Conservation (phyloP, 2,888 invertebrate genomes). For the Margaritifera margaritifera region DNA sequence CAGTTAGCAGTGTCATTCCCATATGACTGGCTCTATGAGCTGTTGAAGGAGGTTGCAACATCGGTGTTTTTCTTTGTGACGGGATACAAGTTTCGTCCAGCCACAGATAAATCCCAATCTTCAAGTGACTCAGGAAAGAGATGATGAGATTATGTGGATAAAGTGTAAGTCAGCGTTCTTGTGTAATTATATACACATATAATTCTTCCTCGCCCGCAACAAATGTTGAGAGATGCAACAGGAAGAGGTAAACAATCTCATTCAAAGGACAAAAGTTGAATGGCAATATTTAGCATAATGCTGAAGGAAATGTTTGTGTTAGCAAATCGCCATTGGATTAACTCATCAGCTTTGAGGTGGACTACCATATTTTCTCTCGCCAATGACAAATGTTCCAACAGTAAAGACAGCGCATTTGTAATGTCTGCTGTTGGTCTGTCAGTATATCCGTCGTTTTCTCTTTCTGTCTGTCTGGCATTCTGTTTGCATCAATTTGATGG, state of each 20-base stretch:
- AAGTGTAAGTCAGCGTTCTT: slow-evolving; percentile 77
- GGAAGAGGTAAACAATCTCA: not conserved
- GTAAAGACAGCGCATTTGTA: no score
- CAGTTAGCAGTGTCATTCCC: slow-evolving; percentile 97
- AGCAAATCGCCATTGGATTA: no score
- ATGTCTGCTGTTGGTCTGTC: no score
- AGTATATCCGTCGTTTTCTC: not conserved
- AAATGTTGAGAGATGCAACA: not conserved
- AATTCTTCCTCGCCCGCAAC: no score
- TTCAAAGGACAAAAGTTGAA: not conserved
- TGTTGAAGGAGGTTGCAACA: slow-evolving; percentile 95
- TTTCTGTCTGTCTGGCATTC: not conserved
- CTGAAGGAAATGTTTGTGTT: no score
- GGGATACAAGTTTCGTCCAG: slow-evolving; percentile 95
- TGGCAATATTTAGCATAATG: not conserved
- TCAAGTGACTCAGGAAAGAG: slow-evolving; percentile 81
- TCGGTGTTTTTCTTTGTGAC: slow-evolving; percentile 96
- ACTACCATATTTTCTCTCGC: no score
- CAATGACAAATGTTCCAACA: no score
- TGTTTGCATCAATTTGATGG: not conserved
- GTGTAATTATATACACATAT: slow-evolving; percentile 40
- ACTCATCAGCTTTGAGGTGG: no score
- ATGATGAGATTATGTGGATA: slow-evolving; percentile 80
- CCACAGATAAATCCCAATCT: slow-evolving; percentile 96
- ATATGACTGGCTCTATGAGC: slow-evolving; percentile 96